Base-by-base conservation (phyloP, 2,888 invertebrate genomes). In the Apocheima hispidaria region DNA sequence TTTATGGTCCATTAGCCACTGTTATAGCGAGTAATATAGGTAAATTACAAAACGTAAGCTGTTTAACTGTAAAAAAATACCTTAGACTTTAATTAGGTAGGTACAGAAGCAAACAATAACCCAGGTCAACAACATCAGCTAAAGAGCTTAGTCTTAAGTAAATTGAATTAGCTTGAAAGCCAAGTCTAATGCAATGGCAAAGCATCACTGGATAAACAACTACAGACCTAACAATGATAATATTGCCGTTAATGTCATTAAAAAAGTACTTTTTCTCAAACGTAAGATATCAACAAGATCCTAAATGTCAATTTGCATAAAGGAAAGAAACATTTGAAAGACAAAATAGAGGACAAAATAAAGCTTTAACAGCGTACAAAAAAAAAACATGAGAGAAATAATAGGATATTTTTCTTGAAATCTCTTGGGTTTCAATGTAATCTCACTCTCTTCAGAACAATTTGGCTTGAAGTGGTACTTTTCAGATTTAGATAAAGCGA, bases 151-250 rank as follows among this genome's bases (percentile, higher is more conserved):
- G 60, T 46, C 30, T 44, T 33, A n/a, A 64, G 75, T 80, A 85
- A 88, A 88, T 88, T 86, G 78, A 85, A 88, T 89, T 88, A 88
- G 79, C 73, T 64, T 60, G 54, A 77, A 73, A 77, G 70, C 74
- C 74, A 80, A 77, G 78, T 78, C 74, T 77, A 79, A 76, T 80
- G 75, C 79, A 77, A 76, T 74, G 52, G 43, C 65, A 81, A 77
- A 69, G 78, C 63, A 76, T 79, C 76, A 83, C 79, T 81, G 80
- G 77, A 82, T 84, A 80, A 81, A 70, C 23, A 49, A 33, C 44
- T 40, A 51, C 10, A 36, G 58, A 48, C 51, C 57, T 43, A 50
- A 38, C 28, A 38, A 41, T 48, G n/a, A 7, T 16, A 35, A 35
- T 51, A 57, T 44, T 51, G 50, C 53, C 33, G 41, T 53, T 57